These are phyloP conservation scores for Apodemus agrarius DNA, from an alignment of 2,797 vertebrate genomes.

Conservation along the genomic window DNA sequence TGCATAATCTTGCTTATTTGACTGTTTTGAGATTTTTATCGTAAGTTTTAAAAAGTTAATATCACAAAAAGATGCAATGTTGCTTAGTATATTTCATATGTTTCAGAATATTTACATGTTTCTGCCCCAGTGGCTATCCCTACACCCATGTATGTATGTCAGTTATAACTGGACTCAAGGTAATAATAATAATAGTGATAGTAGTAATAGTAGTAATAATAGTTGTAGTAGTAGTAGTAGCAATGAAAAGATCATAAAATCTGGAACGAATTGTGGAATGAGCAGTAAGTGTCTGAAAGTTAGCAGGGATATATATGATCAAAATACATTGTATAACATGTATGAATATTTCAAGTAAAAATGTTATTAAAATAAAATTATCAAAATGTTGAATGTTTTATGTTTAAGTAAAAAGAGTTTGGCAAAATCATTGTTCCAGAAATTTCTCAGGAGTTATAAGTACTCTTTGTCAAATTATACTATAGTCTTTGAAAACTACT, in stretches of 20 bases:
- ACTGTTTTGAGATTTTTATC: not conserved
- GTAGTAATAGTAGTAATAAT: no score
- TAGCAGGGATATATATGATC: not conserved
- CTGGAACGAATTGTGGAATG: not conserved
- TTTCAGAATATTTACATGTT: not conserved
- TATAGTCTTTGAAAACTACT: not conserved
- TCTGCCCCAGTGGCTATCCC: not conserved
- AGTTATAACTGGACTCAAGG: not conserved
- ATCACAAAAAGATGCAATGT: not conserved
- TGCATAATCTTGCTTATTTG: not conserved
- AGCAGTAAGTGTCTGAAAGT: not conserved
- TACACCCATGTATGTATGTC: not conserved
- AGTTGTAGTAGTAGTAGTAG: no score
- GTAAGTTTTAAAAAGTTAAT: not conserved
- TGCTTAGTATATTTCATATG: not conserved
- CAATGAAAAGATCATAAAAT: not conserved
- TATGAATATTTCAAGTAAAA: not conserved
- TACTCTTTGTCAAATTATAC: not conserved
- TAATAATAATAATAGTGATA: not conserved
- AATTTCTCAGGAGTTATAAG: not conserved
- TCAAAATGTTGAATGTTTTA: not conserved
- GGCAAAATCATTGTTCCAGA: not conserved
- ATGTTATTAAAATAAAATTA: not conserved
- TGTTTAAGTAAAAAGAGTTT: not conserved
- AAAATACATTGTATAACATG: not conserved